Conservation (phyloP, 2,797 vertebrate species). For the Heterohyrax brucei region DNA sequence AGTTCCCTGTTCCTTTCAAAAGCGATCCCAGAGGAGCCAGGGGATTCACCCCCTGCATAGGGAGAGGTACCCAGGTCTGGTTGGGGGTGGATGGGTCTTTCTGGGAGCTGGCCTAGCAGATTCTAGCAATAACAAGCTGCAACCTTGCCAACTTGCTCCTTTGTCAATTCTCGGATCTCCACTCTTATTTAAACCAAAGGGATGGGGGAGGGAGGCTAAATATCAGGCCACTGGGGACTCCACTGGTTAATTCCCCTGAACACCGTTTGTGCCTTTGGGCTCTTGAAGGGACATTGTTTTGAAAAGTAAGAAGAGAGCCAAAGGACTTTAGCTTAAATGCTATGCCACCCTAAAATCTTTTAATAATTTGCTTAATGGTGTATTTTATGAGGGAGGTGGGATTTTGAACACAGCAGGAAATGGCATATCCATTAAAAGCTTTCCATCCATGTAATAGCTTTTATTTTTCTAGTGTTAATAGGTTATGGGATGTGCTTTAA, state of each 20-base stretch:
- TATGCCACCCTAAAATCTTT: slow-evolving; percentile 20
- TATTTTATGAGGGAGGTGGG: slow-evolving; percentile 41
- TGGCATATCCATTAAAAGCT: slow-evolving; percentile 74
- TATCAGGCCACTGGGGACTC: background rate
- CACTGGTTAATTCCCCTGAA: background rate
- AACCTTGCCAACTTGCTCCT: slow-evolving; percentile 64
- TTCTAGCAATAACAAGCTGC: slow-evolving; percentile 60
- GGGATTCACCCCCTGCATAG: slow-evolving; percentile 53
- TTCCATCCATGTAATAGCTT: slow-evolving; percentile 74
- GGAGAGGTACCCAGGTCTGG: slow-evolving; percentile 55
- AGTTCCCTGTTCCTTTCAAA: slow-evolving; percentile 76
- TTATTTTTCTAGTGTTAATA: slow-evolving; percentile 69
- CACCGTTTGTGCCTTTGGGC: slow-evolving; percentile 65
- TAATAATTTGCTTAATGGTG: slow-evolving; percentile 66
- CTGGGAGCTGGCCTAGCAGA: slow-evolving; percentile 59
- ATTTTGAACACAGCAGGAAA: slow-evolving; percentile 61
- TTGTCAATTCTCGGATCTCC: slow-evolving; percentile 48
- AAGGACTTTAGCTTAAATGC: background rate
- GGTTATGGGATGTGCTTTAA: slow-evolving; percentile 61
- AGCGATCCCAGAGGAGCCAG: slow-evolving; percentile 64
- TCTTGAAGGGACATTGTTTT: slow-evolving; percentile 66
- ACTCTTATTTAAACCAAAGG: slow-evolving; percentile 60
- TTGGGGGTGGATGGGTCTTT: slow-evolving; percentile 38
- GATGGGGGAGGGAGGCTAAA: background rate
- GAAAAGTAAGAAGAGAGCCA: background rate